Evolutionary conservation across 2,888 invertebrate species (phyloP).

Genomic region (Nemotelus nigrinus): DNA sequence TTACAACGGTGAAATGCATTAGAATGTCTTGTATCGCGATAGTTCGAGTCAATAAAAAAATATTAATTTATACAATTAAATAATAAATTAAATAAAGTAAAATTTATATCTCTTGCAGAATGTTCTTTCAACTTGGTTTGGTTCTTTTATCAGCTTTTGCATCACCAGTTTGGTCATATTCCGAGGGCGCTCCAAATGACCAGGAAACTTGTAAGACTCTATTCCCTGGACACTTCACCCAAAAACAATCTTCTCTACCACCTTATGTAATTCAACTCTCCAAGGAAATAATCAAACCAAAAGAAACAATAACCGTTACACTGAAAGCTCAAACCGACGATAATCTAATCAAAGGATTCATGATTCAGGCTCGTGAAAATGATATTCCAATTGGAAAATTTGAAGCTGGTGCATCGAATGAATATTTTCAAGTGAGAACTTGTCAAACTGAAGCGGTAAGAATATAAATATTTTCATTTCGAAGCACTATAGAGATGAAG

Average conservation of each 20-base stretch:
- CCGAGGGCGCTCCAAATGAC: slow-evolving; percentile 72
- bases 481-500: slow-evolving; percentile 1
- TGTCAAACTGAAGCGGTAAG: slow-evolving; percentile 38
- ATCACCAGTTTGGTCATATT: slow-evolving; percentile 64
- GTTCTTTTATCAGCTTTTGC: slow-evolving; percentile 55
- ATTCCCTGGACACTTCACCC: slow-evolving; percentile 73
- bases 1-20: no score
- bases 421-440: slow-evolving; percentile 11
- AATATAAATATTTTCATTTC: slow-evolving; percentile 35
- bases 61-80: no score
- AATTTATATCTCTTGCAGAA: slow-evolving; percentile 4
- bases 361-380: slow-evolving; percentile 73
- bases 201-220: slow-evolving; percentile 71
- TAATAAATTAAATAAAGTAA: background rate
- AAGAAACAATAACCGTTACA: slow-evolving; percentile 65
- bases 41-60: no score
- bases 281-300: slow-evolving; percentile 61
- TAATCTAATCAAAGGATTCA: slow-evolving; percentile 72
- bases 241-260: slow-evolving; percentile 67
- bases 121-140: slow-evolving; percentile 49
- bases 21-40: no score
- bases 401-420: slow-evolving; percentile 63
- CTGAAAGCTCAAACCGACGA: slow-evolving; percentile 62
- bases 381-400: slow-evolving; percentile 73
- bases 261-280: slow-evolving; percentile 70